phyloP scores from a whole-genome alignment of 2,113 vertebrate species.

The Python bivittatus region DNA sequence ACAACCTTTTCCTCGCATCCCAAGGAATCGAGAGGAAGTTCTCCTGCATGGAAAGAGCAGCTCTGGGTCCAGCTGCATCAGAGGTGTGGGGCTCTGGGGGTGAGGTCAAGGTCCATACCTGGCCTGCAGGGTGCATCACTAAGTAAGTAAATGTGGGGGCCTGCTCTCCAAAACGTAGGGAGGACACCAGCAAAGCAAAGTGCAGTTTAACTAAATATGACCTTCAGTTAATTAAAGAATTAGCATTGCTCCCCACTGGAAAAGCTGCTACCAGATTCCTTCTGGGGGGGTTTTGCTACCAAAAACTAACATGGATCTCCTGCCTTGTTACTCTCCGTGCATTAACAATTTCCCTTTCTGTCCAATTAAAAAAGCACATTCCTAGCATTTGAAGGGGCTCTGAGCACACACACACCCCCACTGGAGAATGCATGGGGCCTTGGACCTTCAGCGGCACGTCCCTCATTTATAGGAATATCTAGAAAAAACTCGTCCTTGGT shows the following conservation, averaged over 20 bases:
- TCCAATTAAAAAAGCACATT: background rate
- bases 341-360: background rate
- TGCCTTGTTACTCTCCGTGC: background rate
- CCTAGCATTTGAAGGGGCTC: background rate
- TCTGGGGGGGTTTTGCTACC: background rate
- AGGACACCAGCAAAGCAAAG: background rate
- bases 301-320: background rate
- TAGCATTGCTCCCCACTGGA: background rate
- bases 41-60: background rate
- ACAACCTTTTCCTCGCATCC: too few species aligned
- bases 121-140: background rate
- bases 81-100: background rate
- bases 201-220: background rate
- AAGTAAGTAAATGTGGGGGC: background rate
- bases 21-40: background rate
- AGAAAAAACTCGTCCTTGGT: too few species aligned
- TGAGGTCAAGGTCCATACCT: background rate
- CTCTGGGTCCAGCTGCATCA: background rate
- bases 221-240: background rate
- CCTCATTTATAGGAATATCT: background rate
- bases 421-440: too few species aligned
- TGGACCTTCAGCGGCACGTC: background rate
- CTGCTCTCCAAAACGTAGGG: too few species aligned
- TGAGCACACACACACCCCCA: background rate
- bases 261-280: background rate